These are phyloP conservation scores for Myoxocephalus aenaeus DNA, from an alignment of 2,797 vertebrate genomes.

Conservation along the genomic window DNA sequence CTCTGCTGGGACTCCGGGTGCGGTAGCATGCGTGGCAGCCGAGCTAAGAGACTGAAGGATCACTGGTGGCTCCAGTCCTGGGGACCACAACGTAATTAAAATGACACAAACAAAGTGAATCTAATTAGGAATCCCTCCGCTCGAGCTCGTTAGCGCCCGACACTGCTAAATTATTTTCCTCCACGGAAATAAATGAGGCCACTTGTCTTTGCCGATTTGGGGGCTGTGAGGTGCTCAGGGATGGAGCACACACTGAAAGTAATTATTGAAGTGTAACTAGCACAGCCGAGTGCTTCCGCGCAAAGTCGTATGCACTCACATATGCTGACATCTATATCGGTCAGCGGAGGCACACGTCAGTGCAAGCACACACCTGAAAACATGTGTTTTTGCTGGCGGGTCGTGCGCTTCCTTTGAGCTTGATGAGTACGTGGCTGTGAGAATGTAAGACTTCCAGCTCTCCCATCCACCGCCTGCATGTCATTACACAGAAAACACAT, in stretches of 20 bases:
- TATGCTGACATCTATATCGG: constrained; percentile 54
- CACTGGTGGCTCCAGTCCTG: constrained; percentile 83
- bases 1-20: constrained; percentile 68
- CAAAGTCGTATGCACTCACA: constrained; percentile 51
- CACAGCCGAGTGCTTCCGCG: constrained; percentile 47
- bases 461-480: constrained; percentile 48
- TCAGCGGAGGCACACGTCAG: constrained; percentile 37
- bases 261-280: constrained; percentile 80
- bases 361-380: constrained; percentile 51
- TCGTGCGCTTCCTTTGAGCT: background rate
- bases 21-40: constrained; percentile 59
- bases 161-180: constrained; percentile 90
- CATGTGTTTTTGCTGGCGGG: constrained; percentile 15
- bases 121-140: constrained; percentile 91
- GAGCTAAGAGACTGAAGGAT: constrained; percentile 80
- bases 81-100: constrained; percentile 90
- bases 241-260: constrained; percentile 66
- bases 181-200: constrained; percentile 88
- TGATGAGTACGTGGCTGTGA: constrained; percentile 47
- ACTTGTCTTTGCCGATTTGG: constrained; percentile 88
- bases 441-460: constrained; percentile 47
- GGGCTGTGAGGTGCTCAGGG: constrained; percentile 77
- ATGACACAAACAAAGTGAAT: constrained; percentile 95
- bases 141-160: constrained; percentile 87
- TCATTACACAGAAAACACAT: constrained; percentile 57